Percentiles rank a stretch among this genome's conserved stretches.
Evolutionary conservation across 2,113 vertebrate species (phyloP).

Genomic region (Rattus norvegicus): DNA sequence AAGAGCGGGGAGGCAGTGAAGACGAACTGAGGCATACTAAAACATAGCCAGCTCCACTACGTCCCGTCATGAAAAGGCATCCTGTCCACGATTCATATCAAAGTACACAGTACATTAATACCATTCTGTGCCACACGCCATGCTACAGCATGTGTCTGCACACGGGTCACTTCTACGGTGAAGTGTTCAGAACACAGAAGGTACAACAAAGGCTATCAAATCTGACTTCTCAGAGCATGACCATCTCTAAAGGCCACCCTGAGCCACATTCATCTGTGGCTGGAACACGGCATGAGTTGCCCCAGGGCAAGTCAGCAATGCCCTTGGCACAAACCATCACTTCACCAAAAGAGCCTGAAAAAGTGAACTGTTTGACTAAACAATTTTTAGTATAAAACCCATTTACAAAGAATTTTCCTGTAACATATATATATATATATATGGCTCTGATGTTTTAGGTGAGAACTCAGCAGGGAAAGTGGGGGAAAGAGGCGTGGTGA

Average conservation of each 20-base stretch:
- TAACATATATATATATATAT: background rate
- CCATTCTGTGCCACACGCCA: slow-evolving; percentile 52
- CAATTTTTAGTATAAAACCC: background rate
- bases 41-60: slow-evolving; percentile 87
- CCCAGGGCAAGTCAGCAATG: background rate
- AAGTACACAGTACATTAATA: slow-evolving; percentile 86
- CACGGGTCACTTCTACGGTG: background rate
- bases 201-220: fast-evolving
- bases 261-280: no score
- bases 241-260: fast-evolving
- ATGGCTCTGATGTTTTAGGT: background rate
- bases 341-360: background rate
- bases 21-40: slow-evolving; percentile 84
- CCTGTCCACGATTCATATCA: slow-evolving; percentile 73
- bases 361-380: fast-evolving
- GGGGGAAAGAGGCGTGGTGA: background rate
- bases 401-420: background rate
- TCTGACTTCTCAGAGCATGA: fast-evolving
- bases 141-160: background rate
- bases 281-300: background rate
- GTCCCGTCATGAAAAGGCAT: slow-evolving; percentile 84
- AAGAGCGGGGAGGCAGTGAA: fast-evolving
- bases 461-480: background rate
- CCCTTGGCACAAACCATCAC: fast-evolving
- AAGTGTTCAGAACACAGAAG: background rate